Base-by-base conservation (phyloP, 2,888 invertebrate species). In the Trichacis sp. region DNA sequence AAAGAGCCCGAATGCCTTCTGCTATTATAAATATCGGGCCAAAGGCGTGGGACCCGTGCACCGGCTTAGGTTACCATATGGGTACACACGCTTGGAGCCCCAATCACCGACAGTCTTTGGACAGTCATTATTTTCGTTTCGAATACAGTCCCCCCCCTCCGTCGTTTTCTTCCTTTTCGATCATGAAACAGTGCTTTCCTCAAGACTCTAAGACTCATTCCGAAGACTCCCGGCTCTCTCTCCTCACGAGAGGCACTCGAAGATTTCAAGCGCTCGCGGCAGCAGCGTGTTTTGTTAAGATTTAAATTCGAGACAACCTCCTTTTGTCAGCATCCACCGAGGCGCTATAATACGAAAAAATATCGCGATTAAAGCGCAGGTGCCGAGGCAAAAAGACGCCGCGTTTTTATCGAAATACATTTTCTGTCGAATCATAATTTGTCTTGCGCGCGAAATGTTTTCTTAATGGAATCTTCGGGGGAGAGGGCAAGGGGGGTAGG, bases 1-100 rank as follows among this genome's bases (percentile, higher is more conserved):
- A n/a, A n/a, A n/a, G n/a, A n/a, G n/a, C n/a, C n/a, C 77, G 76
- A 77, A 76, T 77, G 73, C 77, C 72, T n/a, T 72, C 65, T 61
- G 72, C 77, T 77, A 77, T 78, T 79, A 78, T 78, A 78, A 78
- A 79, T 78, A 79, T 79, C 77, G 73, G 76, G 66, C 63, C 60
- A 71, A 72, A 77, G 75, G 76, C 77, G 77, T 78, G 77, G 75
- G 77, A 78, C 74, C 74, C 60, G 18, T 60, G 57, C 58, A 56
- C 55, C 62, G 55, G 66, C 64, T 69, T 51, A 45, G 50, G 49
- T n/a, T 45, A 49, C 43, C 42, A 11, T 46, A 51, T 24, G 33
- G 45, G 9, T 51, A 11, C 51, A 11, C 63, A 56, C 62, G 58
- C 66, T 61, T 63, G 69, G 70, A 68, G 69, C 70, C 69, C 48